Percentiles rank a stretch among this genome's conserved stretches.
phyloP scores from a whole-genome alignment of 92 coral and sea anemone species.

The Isaurus tuberculatus region DNA sequence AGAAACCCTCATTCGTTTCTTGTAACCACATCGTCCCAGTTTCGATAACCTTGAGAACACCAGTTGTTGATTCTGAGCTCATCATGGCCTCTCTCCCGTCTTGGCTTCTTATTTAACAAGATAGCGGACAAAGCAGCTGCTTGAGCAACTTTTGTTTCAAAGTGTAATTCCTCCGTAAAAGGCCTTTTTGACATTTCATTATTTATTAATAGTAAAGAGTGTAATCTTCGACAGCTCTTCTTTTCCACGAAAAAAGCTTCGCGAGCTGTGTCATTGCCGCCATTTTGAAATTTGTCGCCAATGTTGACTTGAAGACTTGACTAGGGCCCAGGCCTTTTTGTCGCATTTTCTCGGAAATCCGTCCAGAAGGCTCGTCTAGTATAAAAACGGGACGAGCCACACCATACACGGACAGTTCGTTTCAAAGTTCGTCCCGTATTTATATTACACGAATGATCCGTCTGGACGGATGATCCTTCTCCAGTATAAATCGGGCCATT shows the following conservation, averaged over 20 bases:
- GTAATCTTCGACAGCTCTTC: background rate
- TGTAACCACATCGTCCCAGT: background rate
- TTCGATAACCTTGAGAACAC: slow-evolving; percentile 54
- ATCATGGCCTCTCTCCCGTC: slow-evolving; percentile 47
- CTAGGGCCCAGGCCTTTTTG: background rate
- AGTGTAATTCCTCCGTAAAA: slow-evolving; percentile 38
- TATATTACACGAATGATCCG: too few relatives aligned
- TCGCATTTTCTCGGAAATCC: too few relatives aligned
- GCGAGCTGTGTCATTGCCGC: background rate
- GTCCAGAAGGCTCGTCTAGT: too few relatives aligned
- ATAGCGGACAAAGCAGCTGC: slow-evolving; percentile 61
- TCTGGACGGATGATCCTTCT: too few relatives aligned
- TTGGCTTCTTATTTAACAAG: slow-evolving; percentile 36
- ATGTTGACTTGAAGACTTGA: background rate
- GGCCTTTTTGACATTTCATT: slow-evolving; percentile 16
- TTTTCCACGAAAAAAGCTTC: background rate
- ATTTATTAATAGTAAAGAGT: background rate
- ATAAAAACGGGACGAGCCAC: too few relatives aligned
- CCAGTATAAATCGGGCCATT: too few relatives aligned
- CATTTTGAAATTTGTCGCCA: background rate
- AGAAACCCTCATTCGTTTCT: background rate
- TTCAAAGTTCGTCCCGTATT: too few relatives aligned
- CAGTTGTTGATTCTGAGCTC: slow-evolving; percentile 41
- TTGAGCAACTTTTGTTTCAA: slow-evolving; percentile 43
- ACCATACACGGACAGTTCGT: too few relatives aligned